These are phyloP conservation scores for Eretmochelys imbricata DNA, from an alignment of 2,113 vertebrate species.

Conservation along the genomic window DNA sequence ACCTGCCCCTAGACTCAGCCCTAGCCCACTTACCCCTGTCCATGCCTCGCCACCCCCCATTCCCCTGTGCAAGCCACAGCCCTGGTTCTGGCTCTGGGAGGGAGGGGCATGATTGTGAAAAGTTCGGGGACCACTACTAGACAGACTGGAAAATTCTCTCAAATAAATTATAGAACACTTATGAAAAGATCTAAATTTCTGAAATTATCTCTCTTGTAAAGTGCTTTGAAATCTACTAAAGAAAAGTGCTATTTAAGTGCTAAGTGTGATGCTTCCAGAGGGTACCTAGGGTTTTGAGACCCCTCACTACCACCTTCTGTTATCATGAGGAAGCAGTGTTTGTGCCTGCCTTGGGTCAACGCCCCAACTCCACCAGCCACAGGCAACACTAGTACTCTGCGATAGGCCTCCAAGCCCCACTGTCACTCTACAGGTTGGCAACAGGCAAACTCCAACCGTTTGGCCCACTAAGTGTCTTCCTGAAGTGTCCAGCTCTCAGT, in stretches of 20 bases:
- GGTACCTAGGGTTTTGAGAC: background rate
- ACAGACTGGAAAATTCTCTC: background rate
- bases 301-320: background rate
- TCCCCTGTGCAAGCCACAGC: no score
- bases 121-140: no score
- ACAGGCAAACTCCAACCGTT: background rate
- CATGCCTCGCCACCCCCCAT: no score
- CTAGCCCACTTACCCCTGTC: no score
- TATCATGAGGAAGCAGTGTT: background rate
- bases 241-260: no score
- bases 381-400: background rate
- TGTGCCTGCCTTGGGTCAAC: background rate
- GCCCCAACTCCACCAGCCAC: background rate
- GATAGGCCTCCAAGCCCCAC: background rate
- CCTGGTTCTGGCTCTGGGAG: no score
- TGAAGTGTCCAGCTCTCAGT: background rate
- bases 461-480: background rate
- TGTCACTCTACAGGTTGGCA: background rate
- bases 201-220: background rate
- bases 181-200: background rate
- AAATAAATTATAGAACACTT: background rate
- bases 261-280: no score
- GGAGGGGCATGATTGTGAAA: no score
- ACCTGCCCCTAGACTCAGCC: no score
- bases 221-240: background rate